A percentile compares a stretch with the other conserved stretches of the same genome.
These are phyloP conservation scores for Peromyscus maniculatus DNA, from an alignment of 2,113 vertebrate species.

Conservation along the genomic window DNA sequence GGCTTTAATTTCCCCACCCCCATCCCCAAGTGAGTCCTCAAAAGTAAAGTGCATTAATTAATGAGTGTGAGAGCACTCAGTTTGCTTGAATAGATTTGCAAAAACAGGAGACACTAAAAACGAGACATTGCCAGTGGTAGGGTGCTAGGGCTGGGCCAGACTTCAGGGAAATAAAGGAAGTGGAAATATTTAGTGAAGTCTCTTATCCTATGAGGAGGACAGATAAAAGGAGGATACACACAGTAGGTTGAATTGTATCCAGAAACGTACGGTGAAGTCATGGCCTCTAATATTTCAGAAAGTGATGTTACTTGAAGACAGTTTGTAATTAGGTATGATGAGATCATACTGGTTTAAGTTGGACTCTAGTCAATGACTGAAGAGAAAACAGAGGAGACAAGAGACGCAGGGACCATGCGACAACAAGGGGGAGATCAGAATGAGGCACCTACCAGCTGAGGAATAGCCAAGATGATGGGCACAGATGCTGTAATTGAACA, in stretches of 20 bases:
- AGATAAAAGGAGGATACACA: too few relatives aligned
- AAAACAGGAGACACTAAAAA: background rate
- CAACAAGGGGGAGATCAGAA: background rate
- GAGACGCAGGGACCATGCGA: background rate
- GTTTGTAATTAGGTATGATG: background rate
- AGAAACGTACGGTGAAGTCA: background rate
- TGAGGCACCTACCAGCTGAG: background rate
- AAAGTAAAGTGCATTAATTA: background rate
- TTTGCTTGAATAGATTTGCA: background rate
- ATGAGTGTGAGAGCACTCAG: background rate
- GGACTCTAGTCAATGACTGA: background rate
- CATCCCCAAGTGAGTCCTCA: background rate
- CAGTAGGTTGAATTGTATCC: background rate
- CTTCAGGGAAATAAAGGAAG: background rate
- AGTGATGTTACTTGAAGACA: conserved; percentile 5
- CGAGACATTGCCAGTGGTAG: background rate
- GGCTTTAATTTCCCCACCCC: conserved; percentile 3
- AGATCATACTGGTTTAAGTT: background rate
- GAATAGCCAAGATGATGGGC: too few relatives aligned
- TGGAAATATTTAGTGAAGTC: background rate
- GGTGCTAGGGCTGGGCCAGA: background rate
- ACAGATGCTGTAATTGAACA: background rate
- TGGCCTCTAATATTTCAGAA: background rate
- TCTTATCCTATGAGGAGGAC: background rate
- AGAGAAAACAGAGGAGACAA: background rate